Percentiles rank a stretch among this genome's conserved stretches.
Evolutionary conservation across 1,140 invertebrate genomes (phyloP).

Genomic region (Drosophila littoralis): DNA sequence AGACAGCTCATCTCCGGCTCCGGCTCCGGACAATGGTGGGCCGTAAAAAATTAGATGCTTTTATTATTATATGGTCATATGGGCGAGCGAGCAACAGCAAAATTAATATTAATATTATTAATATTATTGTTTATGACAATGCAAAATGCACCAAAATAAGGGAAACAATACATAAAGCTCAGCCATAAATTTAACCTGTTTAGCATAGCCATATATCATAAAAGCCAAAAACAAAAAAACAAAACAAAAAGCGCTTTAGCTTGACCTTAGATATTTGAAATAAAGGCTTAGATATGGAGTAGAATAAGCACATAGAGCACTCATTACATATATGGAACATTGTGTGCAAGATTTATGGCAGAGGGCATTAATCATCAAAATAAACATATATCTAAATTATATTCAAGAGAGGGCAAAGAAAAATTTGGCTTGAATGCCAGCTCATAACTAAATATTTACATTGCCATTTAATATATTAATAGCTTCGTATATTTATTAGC

Average conservation of each 20-base stretch:
- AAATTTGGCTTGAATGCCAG: not conserved
- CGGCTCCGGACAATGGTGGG: slow-evolving; percentile 39
- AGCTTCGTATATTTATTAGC: not conserved
- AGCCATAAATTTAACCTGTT: slow-evolving; percentile 58
- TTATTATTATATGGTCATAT: slow-evolving; percentile 24
- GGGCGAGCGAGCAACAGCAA: not conserved
- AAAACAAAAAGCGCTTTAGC: slow-evolving; percentile 4
- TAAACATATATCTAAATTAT: not conserved
- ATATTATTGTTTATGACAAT: slow-evolving; percentile 37
- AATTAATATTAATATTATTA: slow-evolving; percentile 42
- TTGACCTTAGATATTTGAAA: slow-evolving; percentile 46
- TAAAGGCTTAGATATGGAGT: not conserved
- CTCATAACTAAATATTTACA: not conserved
- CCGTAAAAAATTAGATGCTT: slow-evolving; percentile 51
- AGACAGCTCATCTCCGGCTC: slow-evolving; percentile 33
- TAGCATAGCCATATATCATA: slow-evolving; percentile 56
- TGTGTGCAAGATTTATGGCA: not conserved
- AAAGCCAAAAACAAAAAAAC: slow-evolving; percentile 21
- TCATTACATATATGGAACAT: slow-evolving; percentile 13
- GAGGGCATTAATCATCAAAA: not conserved
- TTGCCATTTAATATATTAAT: not conserved
- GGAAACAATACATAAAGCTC: slow-evolving; percentile 23
- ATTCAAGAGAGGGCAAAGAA: not conserved
- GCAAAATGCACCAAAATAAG: slow-evolving; percentile 47
- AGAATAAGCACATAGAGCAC: not conserved